Base-by-base conservation (phyloP, 2,888 invertebrate genomes). In the Epistrophella euchroma region DNA sequence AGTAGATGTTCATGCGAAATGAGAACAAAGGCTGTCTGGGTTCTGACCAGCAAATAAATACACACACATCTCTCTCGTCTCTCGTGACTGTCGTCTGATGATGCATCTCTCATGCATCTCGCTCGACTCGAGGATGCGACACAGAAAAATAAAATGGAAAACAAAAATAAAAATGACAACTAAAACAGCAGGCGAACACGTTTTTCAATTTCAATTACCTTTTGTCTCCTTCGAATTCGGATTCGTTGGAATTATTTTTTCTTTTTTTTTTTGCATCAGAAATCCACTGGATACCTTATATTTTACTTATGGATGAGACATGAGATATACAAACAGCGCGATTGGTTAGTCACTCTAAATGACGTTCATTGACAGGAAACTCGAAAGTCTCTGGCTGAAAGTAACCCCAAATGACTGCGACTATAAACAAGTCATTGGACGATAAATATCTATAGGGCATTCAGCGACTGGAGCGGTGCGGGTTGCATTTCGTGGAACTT, bases 191-290 rank as follows among this genome's bases (percentile, higher is more conserved):
- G 86, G 86, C 74, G 74, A 74, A 86, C 82, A 86, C 82, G 77
- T 78, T 86, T 82, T 78, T 74, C 77, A 70, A 77, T 86, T 86
- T 77, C 82, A 86, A 86, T 82, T 86, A 86, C 82, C 73, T 73
- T 73, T 73, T 73, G 73, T 73, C 40, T 73, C 62, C 81, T 81
- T 70, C 56, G 56, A 50, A 56, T 32, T 43, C 43, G 32, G 78
- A 72, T 72, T 72, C 64, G 40, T 72, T 62, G 52, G 40, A 37
- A 25, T 70, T 37, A 25, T 70, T 37, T 60, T 52, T 40, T 43
- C 13, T 17, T 47, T 47, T 60, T 52, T 32, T 43, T 17, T 17
- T 47, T 47, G 6, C 22, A 35, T 15, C 15, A 35, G 35, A 37
- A 60, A 50, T 60, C 43, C 22, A 64, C 58, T 43, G 73, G 73